Base-by-base conservation (phyloP, 2,113 vertebrate species). In the Pseudorectes ferrugineus region DNA sequence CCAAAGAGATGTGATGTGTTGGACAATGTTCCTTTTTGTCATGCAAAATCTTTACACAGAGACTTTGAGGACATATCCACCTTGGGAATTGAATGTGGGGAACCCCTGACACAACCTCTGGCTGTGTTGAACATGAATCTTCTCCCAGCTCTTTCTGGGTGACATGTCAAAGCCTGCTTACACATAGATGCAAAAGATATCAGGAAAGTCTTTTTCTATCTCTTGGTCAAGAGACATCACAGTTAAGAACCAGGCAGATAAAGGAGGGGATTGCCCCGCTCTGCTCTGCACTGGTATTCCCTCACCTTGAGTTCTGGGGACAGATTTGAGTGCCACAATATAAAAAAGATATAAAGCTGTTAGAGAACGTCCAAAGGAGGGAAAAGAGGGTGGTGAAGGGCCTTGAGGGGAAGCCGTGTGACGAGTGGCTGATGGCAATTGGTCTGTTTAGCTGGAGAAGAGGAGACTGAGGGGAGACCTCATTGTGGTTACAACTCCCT, bases 371-470 rank as follows among this genome's bases (percentile, higher is more conserved):
- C 35, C 25, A 31, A 42, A 35, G 12, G n/a, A 31, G 4, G 4
- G 11, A 6, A 4, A 14, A 0, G 1, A 23, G 23, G 5, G 2
- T 28, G 19, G 12, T 8, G 58, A 38, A 38, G 48, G 4, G 1
- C 9, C 4, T 4, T 12, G 38, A 33, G 14, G 22, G 22, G 48
- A 62, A 45, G 26, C 3, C 0, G 0, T 28, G 2, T 19, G 49
- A 40, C 19, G n/a, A 84, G 3, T 0, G 0, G 14, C 14, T 55
- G 68, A 46, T 6, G 49, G 3, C 23, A 2, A 12, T 24, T 3
- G 6, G 8, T n/a, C 29, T 55, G 40, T 8, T 8, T n/a, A 73
- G 14, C 28, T 25, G 43, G 4, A 35, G 42, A 23, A 29, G 48
- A 46, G 14, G 14, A 55, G 14, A 4, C 26, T n/a, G 40, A 55